Evolutionary conservation across 2,113 vertebrate species (phyloP), one percentile per base, ranked within the genome.

Genomic region (Anguilla rostrata): DNA sequence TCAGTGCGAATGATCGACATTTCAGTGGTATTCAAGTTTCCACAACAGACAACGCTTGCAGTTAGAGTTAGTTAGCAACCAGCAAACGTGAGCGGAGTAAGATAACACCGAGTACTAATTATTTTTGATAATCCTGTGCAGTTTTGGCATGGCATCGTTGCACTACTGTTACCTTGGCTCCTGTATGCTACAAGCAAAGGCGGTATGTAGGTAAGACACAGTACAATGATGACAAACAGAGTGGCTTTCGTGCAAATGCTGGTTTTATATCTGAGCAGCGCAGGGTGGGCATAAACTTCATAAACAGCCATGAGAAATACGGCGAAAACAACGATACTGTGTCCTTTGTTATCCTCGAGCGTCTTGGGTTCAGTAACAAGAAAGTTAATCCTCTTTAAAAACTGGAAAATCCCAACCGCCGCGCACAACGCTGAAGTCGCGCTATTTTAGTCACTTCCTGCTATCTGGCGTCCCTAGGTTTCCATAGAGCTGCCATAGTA

Each of bases 181-280:
- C 97, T 96, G 92, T 97, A 99, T 39, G 97, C 97, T 40, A 98
- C 91, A 56, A 99, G 94, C 89, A 99, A 93, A 15, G 98, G 98
- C 0, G 96, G 91, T 89, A 98, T 95, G 87, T 98, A 99, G 0
- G 98, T 99, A 22, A 99, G 96, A n/a, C 83, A 91, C 57, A 96
- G 86, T 22, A 96, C 94, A 15, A 96, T 60, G 14, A 96, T 5
- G 26, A 97, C 83, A 87, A 96, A 98, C 46, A 98, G 0, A 0
- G 96, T 96, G 9, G 98, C 97, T 85, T 94, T 95, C 0, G 97
- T 97, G 91, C 97, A 98, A 29, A 98, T 93, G 11, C 97, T 96
- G 0, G 97, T 96, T 88, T 95, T 96, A 93, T 98, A 97, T 16
- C 95, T 91, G 89, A 95, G 88, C 0, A 95, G 79, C 6, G 95